These are phyloP conservation scores for Paracanthobrama guichenoti DNA, from an alignment of 2,113 vertebrate genomes.

Conservation along the genomic window DNA sequence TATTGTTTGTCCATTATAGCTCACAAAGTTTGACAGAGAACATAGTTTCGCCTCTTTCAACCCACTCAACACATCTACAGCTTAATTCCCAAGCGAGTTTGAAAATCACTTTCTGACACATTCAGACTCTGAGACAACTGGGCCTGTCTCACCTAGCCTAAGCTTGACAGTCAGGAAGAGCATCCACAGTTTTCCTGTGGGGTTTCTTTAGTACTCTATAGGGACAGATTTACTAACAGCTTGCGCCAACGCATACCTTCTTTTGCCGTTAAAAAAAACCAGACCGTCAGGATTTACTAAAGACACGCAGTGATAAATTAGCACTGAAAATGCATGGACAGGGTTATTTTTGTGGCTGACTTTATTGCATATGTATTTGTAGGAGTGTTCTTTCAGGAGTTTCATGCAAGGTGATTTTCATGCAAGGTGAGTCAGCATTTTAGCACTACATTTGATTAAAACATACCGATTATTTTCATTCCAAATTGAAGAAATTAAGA, in stretches of 20 bases:
- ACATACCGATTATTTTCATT: not conserved
- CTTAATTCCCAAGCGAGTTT: not conserved
- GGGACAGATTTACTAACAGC: no score
- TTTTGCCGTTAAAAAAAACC: no score
- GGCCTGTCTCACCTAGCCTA: not conserved
- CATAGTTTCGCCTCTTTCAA: conserved; percentile 5
- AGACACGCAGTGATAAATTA: no score
- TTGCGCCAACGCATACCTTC: no score
- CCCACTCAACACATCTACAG: not conserved
- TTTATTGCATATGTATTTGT: no score
- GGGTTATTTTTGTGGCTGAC: no score
- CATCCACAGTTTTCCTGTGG: not conserved
- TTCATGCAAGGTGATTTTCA: no score
- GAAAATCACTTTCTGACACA: not conserved
- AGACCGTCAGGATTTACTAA: no score
- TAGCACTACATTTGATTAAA: not conserved
- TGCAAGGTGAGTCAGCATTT: no score
- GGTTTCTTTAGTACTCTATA: not conserved
- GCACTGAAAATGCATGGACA: no score
- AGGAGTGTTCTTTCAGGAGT: no score
- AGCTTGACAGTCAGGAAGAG: not conserved
- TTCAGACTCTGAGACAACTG: not conserved
- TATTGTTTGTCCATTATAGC: not conserved
- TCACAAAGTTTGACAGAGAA: not conserved
- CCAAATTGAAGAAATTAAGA: not conserved